Evolutionary conservation across 2,797 vertebrate species (phyloP), one percentile per base, ranked within the genome.

Genomic region (Oreonectes daqikongensis): DNA sequence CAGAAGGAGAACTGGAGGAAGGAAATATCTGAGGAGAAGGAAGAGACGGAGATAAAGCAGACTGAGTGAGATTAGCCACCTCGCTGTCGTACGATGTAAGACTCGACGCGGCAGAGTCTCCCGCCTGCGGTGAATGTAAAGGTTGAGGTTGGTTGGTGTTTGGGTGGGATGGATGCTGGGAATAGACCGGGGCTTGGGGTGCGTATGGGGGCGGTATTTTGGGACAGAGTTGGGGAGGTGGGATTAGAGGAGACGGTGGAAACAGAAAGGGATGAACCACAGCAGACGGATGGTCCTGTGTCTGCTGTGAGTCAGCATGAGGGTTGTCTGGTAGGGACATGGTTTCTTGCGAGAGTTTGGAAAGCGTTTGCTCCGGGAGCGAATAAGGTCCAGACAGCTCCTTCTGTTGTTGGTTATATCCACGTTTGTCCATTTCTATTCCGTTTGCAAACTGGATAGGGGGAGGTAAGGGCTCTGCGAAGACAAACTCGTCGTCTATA

Each of bases 31-130:
- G 92, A 15, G 91, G 84, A 48, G 91, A 91, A 0, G 91, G 88
- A 57, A 91, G 90, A 4, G 93, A 92, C 5, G 92, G 91, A 22
- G 93, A 91, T 0, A 93, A 87, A 20, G 92, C 90, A 0, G 94
- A 94, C 79, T 97, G 95, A 8, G 96, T 97, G 66, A 97, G 92
- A 77, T 94, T 97, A 69, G 96, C 96, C 83, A 97, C 96, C 83
- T 97, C 96, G 1, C 96, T 97, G 88, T 97, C 96, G 0, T 97
- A 97, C 9, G 96, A 97, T 0, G 96, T 97, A 77, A 97, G 92
- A 89, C 96, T 97, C 63, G 96, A 97, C 0, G 94, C 84, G 0
- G 96, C 95, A 30, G 96, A 97, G 87, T 97, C 96, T 7, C 94
- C 91, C 1, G 93, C 83, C 80, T 95, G 92, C 10, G 93, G 82